Conservation (phyloP, 1,140 invertebrate genomes). For the Cotesia chilonis region DNA sequence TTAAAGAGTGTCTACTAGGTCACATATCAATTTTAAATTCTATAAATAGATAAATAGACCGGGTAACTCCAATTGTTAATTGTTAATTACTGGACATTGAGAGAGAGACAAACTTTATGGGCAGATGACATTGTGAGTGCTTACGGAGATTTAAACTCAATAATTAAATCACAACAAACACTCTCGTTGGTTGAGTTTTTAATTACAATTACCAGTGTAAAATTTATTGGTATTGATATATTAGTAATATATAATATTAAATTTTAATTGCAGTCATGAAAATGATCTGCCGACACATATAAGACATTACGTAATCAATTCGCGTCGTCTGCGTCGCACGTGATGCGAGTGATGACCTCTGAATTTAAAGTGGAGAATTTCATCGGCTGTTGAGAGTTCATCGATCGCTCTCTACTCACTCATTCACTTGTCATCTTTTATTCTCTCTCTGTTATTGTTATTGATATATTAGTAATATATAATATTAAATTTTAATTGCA, state of each 20-base stretch:
- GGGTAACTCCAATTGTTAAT: background rate
- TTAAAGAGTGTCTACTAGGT: too few relatives aligned
- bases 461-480: background rate
- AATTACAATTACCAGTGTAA: background rate
- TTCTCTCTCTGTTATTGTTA: constrained; percentile 7
- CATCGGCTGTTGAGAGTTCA: constrained; percentile 19
- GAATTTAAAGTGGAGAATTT: constrained; percentile 25
- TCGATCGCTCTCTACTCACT: constrained; percentile 26
- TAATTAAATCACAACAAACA: background rate
- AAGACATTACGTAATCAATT: constrained; percentile 24
- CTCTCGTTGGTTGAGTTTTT: background rate
- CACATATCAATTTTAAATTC: too few relatives aligned
- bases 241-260: background rate
- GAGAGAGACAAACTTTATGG: background rate
- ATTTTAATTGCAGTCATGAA: background rate
- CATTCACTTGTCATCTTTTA: background rate
- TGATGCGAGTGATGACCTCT: constrained; percentile 28
- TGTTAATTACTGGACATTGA: background rate
- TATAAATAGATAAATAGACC: too few relatives aligned
- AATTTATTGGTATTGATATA: background rate
- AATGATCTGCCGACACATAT: background rate
- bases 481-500: too few relatives aligned
- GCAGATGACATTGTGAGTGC: constrained; percentile 1
- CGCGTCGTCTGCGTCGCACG: constrained; percentile 14
- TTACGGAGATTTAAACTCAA: background rate